Evolutionary conservation across 1,140 invertebrate genomes (phyloP).

Genomic region (Drepana arcuata): DNA sequence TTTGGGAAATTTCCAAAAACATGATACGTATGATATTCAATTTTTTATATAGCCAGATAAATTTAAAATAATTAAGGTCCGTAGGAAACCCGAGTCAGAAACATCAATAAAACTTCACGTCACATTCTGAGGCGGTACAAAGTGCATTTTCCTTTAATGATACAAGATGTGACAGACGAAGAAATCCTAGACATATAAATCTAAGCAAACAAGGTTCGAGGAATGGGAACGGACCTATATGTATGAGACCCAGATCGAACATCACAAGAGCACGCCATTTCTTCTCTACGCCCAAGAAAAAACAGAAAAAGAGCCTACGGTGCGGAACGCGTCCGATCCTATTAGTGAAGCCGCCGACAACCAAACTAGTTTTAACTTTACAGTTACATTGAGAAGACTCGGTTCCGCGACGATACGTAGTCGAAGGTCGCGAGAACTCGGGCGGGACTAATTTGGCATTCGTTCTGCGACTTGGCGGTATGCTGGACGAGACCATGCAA

Average conservation of each 20-base stretch:
- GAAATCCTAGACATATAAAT: background rate
- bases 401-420: conserved; percentile 51
- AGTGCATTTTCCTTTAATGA: too few relatives aligned
- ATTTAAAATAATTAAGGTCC: too few relatives aligned
- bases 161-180: too few relatives aligned
- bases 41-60: too few relatives aligned
- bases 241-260: conserved; percentile 7
- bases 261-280: conserved; percentile 2
- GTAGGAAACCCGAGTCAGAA: too few relatives aligned
- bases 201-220: conserved; percentile 4
- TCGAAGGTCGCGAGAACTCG: conserved; percentile 59
- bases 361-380: conserved; percentile 64
- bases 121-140: too few relatives aligned
- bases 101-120: too few relatives aligned
- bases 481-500: background rate
- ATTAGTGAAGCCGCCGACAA: conserved; percentile 51
- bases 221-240: conserved; percentile 10
- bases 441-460: conserved; percentile 48
- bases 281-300: conserved; percentile 33
- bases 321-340: conserved; percentile 45
- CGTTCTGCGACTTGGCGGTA: conserved; percentile 30
- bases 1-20: too few relatives aligned
- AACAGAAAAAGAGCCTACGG: conserved; percentile 46
- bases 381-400: conserved; percentile 56
- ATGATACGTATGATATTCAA: too few relatives aligned